Evolutionary conservation across 2,113 vertebrate species (phyloP).

Genomic region (Dolichallabes microphthalmus): DNA sequence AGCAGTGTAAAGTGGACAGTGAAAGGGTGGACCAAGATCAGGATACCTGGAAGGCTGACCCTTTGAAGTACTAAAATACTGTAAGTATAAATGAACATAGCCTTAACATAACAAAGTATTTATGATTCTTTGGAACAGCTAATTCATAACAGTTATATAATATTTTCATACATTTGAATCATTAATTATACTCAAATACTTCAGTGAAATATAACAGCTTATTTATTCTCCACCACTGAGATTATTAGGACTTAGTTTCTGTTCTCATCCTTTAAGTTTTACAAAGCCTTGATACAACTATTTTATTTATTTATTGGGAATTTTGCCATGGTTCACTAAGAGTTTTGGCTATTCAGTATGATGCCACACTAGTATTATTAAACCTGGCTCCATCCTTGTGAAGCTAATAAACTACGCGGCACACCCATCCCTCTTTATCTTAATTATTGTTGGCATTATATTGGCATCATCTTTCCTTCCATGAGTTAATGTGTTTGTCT

Average conservation of each 20-base stretch:
- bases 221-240: background rate
- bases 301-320: background rate
- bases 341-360: background rate
- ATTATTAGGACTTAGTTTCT: too few species aligned
- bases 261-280: background rate
- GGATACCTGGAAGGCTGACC: too few species aligned
- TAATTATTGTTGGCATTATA: background rate
- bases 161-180: background rate
- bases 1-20: too few species aligned
- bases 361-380: background rate
- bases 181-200: background rate
- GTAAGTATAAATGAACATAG: background rate
- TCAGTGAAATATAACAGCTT: background rate
- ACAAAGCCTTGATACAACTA: background rate
- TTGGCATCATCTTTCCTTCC: background rate
- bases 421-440: background rate
- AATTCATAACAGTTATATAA: background rate
- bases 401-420: background rate
- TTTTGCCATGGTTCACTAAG: background rate
- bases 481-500: background rate
- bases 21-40: too few species aligned
- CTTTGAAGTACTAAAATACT: background rate
- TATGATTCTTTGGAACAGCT: background rate
- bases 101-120: background rate
- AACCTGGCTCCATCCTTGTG: background rate